These are phyloP conservation scores for Salminus brasiliensis DNA, from an alignment of 2,113 vertebrate species.

Conservation along the genomic window DNA sequence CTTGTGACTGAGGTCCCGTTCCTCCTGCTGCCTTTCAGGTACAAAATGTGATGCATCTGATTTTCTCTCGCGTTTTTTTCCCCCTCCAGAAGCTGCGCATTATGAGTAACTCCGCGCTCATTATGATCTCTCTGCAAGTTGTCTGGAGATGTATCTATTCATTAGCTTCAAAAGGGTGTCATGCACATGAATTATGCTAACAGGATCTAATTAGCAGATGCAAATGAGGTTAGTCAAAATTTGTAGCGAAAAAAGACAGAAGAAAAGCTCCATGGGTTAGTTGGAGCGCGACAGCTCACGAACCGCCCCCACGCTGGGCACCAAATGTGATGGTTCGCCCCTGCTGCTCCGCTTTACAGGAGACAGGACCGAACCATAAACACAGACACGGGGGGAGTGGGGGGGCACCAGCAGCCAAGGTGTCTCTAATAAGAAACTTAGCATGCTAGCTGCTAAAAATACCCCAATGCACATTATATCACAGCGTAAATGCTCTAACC, in stretches of 20 bases:
- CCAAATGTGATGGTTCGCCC: conserved; percentile 85
- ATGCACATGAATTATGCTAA: conserved; percentile 87
- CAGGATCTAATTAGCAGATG: conserved; percentile 86
- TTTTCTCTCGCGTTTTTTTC: conserved; percentile 33
- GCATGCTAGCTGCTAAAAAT: conserved; percentile 34
- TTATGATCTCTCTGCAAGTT: conserved; percentile 79
- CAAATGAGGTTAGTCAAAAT: conserved; percentile 84
- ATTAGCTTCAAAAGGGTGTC: conserved; percentile 85
- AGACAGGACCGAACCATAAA: conserved; percentile 79
- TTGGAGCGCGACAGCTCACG: conserved; percentile 82
- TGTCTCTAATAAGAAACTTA: conserved; percentile 25
- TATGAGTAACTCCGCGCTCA: conserved; percentile 67
- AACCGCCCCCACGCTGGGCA: conserved; percentile 82
- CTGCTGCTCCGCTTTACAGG: conserved; percentile 81
- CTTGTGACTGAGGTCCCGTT: conserved; percentile 52
- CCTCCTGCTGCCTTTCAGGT: conserved; percentile 51
- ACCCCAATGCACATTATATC: not conserved
- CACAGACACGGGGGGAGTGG: conserved; percentile 61
- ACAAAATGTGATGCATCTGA: conserved; percentile 58
- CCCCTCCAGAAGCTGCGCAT: conserved; percentile 50
- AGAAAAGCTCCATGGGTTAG: conserved; percentile 84
- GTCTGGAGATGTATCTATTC: conserved; percentile 86
- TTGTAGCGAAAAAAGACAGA: conserved; percentile 75
- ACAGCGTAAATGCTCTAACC: not conserved
- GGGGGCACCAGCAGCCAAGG: not conserved